Base-by-base conservation (phyloP, 1,140 invertebrate species). In the Oedothorax gibbosus region DNA sequence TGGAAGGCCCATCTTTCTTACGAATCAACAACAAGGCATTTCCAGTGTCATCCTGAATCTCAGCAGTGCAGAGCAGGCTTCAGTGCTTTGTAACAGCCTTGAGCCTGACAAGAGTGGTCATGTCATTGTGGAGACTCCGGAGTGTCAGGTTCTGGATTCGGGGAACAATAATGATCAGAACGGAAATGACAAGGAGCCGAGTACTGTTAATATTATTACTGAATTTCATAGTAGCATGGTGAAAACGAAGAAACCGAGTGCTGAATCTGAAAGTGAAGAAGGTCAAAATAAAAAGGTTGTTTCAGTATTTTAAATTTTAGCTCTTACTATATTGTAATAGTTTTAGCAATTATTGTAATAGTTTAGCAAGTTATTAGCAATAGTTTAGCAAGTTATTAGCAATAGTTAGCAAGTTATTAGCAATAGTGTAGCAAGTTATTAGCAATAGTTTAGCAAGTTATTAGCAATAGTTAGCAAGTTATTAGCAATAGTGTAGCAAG, bases 141-240 rank as follows among this genome's bases (percentile, higher is more conserved):
- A 49, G 2, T 68, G 53, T 50, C 51, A 84, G 53, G 18, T 35
- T 68, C 18, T 76, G 7, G 71, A 66, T 76, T 50, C 60, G n/a
- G 53, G 65, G 5, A 81, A 71, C 35, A 76, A n/a, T 50, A 84
- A 71, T 53, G 75, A 85, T 60, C 53, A 69, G n/a, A 78, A 85
- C 71, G 75, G n/a, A 2, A 78, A 35, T 51, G 83, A 85, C 18
- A 78, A 85, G n/a, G 75, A 85, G 18, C 75, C 83, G 53, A 85
- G 73, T 21, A 85, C 83, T 60, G 75, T 78, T n/a, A 85, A 85
- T 85, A 71, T 85, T 11, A 85, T 85, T 53, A 71, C 83, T 7
- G 83, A 85, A 49, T 85, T 85, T 71, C 75, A 85, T 20, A 85
- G 83, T 20, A 85, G 83, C 56, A 71, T 85, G 73, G 75, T 85